Percentiles rank a stretch among this genome's conserved stretches.
These are phyloP conservation scores for Macropis europaea DNA, from an alignment of 2,888 invertebrate genomes.

Conservation along the genomic window DNA sequence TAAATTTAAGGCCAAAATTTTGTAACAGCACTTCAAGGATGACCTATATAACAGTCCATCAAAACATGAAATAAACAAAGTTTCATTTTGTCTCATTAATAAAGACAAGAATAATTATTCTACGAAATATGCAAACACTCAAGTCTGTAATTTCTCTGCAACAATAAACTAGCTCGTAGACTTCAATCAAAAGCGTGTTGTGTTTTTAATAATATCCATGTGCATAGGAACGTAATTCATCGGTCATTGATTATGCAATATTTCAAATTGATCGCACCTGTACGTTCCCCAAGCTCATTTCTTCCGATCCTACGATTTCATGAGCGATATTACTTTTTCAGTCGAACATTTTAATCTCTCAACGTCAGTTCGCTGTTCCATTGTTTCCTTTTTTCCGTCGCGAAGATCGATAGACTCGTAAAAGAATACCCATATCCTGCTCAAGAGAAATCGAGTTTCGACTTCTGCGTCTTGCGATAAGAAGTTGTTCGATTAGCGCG, in stretches of 20 bases:
- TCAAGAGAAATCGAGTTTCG: conserved; percentile 26
- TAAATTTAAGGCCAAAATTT: too few relatives aligned
- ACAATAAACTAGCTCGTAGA: too few relatives aligned
- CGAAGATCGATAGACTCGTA: too few relatives aligned
- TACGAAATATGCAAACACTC: neutral
- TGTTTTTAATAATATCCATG: neutral
- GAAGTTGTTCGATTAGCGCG: conserved; percentile 32
- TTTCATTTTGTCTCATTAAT: too few relatives aligned
- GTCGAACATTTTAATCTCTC: neutral
- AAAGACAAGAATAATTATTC: neutral
- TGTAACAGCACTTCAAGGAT: too few relatives aligned
- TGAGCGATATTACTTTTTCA: neutral
- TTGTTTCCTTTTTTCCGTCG: neutral
- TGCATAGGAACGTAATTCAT: neutral
- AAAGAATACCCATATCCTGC: neutral
- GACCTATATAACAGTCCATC: too few relatives aligned
- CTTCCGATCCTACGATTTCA: neutral
- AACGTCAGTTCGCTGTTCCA: neutral
- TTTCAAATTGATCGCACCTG: neutral
- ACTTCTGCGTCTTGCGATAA: conserved; percentile 12
- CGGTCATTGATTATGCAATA: conserved; percentile 3
- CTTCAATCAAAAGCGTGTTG: neutral
- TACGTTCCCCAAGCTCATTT: neutral
- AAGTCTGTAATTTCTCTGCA: neutral
- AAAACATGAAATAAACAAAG: too few relatives aligned